Conservation (phyloP, 2,888 invertebrate species). For the Xiphydria camelus region DNA sequence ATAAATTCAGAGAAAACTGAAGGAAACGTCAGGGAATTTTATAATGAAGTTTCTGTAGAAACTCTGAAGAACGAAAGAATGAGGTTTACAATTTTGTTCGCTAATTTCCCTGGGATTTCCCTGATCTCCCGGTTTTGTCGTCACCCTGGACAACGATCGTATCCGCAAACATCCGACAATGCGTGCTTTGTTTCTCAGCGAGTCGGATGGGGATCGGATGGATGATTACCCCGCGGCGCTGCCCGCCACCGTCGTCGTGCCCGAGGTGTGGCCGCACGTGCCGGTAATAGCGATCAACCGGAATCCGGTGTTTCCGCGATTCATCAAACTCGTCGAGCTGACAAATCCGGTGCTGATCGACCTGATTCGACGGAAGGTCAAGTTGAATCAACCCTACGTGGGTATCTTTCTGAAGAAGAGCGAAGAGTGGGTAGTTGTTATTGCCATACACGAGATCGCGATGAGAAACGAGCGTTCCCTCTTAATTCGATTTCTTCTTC, state of each 20-base stretch:
- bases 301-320: constrained; percentile 96
- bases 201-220: constrained; percentile 26
- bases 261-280: constrained; percentile 95
- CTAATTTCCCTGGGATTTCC: too few species aligned
- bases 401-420: constrained; percentile 94
- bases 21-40: too few species aligned
- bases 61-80: neutral
- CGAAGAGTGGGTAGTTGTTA: constrained; percentile 71
- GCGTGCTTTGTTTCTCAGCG: neutral
- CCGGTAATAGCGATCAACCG: constrained; percentile 93
- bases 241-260: constrained; percentile 89
- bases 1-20: too few species aligned
- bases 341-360: constrained; percentile 86
- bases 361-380: constrained; percentile 88
- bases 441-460: too few species aligned
- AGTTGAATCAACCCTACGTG: constrained; percentile 94
- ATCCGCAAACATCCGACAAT: too few species aligned
- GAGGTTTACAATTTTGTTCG: neutral
- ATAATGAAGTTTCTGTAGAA: too few species aligned
- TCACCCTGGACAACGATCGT: neutral
- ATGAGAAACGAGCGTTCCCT: too few species aligned
- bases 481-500: constrained; percentile 17
- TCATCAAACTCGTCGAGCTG: constrained; percentile 96
- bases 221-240: constrained; percentile 59
- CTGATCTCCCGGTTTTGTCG: neutral